These are phyloP conservation scores for Allolobophora icterica DNA, from an alignment of 2,888 invertebrate genomes.

Conservation along the genomic window DNA sequence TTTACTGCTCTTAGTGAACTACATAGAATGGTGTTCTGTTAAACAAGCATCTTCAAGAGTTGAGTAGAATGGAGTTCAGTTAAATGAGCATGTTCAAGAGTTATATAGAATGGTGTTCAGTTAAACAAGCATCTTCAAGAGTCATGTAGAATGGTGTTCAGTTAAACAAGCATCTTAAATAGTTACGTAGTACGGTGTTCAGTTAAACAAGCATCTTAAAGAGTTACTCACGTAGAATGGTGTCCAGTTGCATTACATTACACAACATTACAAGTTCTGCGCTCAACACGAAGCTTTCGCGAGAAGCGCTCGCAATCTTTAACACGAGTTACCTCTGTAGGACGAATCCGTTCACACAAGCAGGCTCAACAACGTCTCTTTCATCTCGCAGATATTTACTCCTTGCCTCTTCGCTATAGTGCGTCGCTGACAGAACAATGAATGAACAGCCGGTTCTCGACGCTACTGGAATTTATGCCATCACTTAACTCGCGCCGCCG, in stretches of 20 bases:
- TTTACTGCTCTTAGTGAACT: background rate
- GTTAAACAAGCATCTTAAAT: background rate
- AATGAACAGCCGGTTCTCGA: constrained; percentile 11
- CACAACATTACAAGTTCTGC: background rate
- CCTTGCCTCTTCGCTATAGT: constrained; percentile 11
- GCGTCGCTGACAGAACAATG: constrained; percentile 17
- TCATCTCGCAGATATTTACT: constrained; percentile 11
- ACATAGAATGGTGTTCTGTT: background rate
- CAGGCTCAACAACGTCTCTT: background rate
- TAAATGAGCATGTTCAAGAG: too few relatives aligned
- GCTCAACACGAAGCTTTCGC: background rate
- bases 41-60: too few relatives aligned
- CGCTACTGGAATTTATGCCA: background rate
- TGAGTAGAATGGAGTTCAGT: background rate
- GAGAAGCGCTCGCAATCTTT: background rate
- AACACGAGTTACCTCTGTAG: background rate
- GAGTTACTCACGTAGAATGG: background rate
- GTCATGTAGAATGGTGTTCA: background rate
- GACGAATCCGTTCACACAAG: constrained; percentile 14
- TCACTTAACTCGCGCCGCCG: constrained; percentile 9
- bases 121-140: background rate
- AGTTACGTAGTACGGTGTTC: background rate
- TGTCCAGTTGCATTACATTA: background rate
- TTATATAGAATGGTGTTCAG: too few relatives aligned
- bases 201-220: background rate